Evolutionary conservation across 2,888 invertebrate species (phyloP), one percentile per base, ranked within the genome.

Genomic region (Lasiommata megera): DNA sequence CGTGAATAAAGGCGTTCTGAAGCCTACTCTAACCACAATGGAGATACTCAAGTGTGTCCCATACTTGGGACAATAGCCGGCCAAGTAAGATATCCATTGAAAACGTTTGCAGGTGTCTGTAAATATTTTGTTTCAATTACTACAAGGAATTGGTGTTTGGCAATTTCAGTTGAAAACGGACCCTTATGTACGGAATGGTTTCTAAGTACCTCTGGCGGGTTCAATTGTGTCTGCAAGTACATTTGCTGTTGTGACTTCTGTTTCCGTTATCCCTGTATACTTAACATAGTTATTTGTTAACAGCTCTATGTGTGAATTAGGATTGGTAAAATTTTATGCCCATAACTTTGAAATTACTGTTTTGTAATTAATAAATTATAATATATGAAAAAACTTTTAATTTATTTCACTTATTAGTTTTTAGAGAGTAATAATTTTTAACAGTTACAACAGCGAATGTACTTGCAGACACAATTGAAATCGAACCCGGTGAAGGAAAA

Each of bases 91-190:
- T 40, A 28, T 54, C 40, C 43, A 52, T 43, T 60, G 58, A 31
- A 41, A 50, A 17, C 50, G 37, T 38, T 38, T 38, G 36, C 34
- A 50, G 34, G 48, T 41, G 41, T 51, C 29, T 52, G 51, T 51
- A 60, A 60, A 62, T 62, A 60, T 60, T 62, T 60, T 54, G 31
- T 38, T 62, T 60, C 54, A 51, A 62, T 60, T 54, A 60, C 53
- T 8, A n/a, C 16, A 31, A 37, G 34, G 53, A 56, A 51, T 31
- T 12, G 37, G 47, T 58, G 36, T 56, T 36, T n/a, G 17, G 34
- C 43, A 34, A 41, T 34, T 43, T 53, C 29, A 11, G 31, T 31
- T 41, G 34, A 3, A 36, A 18, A 34, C 6, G 40, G 51, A 16
- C 16, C 29, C 8, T 14, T 46, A 2, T 31, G 16, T 11, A 14